Conservation (phyloP, 2,113 vertebrate genomes). For the Phyllostomus hastatus region DNA sequence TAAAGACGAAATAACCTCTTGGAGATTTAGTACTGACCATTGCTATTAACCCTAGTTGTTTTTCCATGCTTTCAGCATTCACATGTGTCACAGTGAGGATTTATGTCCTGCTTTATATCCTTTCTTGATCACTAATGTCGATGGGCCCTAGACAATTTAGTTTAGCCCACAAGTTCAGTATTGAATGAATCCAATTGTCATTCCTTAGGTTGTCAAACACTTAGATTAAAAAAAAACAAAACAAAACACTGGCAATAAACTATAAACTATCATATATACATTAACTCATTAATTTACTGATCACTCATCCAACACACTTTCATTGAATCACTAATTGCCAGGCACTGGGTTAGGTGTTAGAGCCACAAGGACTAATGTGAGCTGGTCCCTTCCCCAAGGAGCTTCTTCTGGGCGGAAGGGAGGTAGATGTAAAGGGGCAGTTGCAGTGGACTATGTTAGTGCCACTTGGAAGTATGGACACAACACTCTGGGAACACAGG, state of each 20-base stretch:
- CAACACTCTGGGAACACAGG: neutral
- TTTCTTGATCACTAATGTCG: neutral
- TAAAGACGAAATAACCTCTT: neutral
- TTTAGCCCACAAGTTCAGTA: neutral
- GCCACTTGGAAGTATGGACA: neutral
- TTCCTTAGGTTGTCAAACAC: neutral
- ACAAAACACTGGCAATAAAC: neutral
- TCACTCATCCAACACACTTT: neutral
- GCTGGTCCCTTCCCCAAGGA: neutral
- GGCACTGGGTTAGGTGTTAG: neutral
- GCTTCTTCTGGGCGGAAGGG: neutral
- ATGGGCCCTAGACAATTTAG: neutral
- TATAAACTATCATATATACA: neutral
- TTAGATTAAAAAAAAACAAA: neutral
- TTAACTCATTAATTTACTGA: neutral
- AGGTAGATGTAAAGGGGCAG: neutral
- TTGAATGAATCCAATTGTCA: neutral
- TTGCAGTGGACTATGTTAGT: neutral
- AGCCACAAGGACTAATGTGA: neutral
- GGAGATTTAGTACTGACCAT: neutral
- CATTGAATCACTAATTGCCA: neutral
- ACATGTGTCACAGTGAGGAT: neutral
- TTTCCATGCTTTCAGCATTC: neutral
- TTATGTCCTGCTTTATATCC: neutral
- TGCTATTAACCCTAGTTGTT: neutral